Evolutionary conservation across 2,888 invertebrate species (phyloP).

Genomic region (Ametastegia equiseti): DNA sequence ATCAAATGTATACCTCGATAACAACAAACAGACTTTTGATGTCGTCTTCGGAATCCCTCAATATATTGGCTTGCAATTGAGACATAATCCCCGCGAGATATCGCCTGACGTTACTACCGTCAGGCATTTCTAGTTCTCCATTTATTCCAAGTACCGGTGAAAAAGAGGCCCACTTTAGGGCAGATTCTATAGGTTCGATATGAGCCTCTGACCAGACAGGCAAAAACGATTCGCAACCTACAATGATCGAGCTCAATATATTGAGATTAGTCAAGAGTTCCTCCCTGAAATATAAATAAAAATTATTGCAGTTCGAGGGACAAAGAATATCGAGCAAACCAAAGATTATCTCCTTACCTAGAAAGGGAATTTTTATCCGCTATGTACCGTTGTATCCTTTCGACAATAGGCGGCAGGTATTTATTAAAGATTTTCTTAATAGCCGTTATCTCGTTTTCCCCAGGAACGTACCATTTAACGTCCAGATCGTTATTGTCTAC

Average conservation of each 20-base stretch:
- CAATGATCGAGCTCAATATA: slow-evolving; percentile 82
- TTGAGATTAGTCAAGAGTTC: slow-evolving; percentile 83
- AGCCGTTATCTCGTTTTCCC: slow-evolving; percentile 82
- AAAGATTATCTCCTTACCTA: slow-evolving; percentile 62
- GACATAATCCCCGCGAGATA: slow-evolving; percentile 81
- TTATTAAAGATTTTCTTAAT: slow-evolving; percentile 82
- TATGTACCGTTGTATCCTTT: slow-evolving; percentile 79
- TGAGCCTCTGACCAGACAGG: slow-evolving; percentile 84
- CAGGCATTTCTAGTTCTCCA: slow-evolving; percentile 77
- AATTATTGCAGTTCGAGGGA: slow-evolving; percentile 11
- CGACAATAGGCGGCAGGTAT: slow-evolving; percentile 83
- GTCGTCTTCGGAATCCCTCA: slow-evolving; percentile 86
- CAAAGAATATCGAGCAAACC: neutral
- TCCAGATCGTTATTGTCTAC: slow-evolving; percentile 82
- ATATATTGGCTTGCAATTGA: slow-evolving; percentile 81
- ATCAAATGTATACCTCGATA: slow-evolving; percentile 76
- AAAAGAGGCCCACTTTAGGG: slow-evolving; percentile 74
- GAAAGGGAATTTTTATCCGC: slow-evolving; percentile 76
- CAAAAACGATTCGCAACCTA: slow-evolving; percentile 82
- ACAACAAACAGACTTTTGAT: slow-evolving; percentile 83
- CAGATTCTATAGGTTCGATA: slow-evolving; percentile 75
- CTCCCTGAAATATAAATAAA: slow-evolving; percentile 77
- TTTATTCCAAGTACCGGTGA: slow-evolving; percentile 64
- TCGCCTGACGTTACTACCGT: slow-evolving; percentile 85
- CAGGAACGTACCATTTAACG: slow-evolving; percentile 89